These are phyloP conservation scores for Cyclophora albipunctata DNA, from an alignment of 2,888 invertebrate species.

Conservation along the genomic window DNA sequence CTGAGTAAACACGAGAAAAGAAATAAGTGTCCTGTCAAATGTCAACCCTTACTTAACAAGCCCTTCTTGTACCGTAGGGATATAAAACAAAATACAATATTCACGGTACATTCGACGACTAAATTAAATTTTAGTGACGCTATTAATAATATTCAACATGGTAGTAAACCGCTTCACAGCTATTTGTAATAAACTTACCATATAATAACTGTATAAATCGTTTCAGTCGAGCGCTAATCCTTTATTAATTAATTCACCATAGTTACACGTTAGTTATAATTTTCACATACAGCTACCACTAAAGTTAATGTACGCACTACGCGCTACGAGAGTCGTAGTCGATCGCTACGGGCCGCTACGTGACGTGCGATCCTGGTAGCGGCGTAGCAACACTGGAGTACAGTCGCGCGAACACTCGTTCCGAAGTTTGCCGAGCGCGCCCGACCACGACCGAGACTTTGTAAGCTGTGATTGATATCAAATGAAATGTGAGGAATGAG, in stretches of 20 bases:
- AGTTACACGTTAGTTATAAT: constrained; percentile 33
- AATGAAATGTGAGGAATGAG: constrained; percentile 73
- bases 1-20: constrained; percentile 17
- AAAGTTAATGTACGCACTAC: constrained; percentile 36
- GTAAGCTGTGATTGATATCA: constrained; percentile 73
- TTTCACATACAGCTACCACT: constrained; percentile 31
- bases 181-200: constrained; percentile 39
- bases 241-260: constrained; percentile 36
- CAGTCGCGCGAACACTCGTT: constrained; percentile 40
- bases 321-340: constrained; percentile 37
- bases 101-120: no score
- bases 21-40: constrained; percentile 34
- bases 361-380: constrained; percentile 55
- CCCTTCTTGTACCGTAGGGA: constrained; percentile 24
- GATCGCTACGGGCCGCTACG: constrained; percentile 39
- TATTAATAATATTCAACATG: constrained; percentile 1
- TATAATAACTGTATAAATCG: constrained; percentile 39
- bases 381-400: constrained; percentile 55
- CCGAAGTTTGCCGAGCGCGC: constrained; percentile 47
- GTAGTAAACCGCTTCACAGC: constrained; percentile 12
- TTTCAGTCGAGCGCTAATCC: constrained; percentile 32
- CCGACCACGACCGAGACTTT: constrained; percentile 54
- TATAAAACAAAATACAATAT: constrained; percentile 21
- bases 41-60: constrained; percentile 34
- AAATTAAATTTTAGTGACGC: constrained; percentile 20